Evolutionary conservation across 2,888 invertebrate genomes (phyloP), one percentile per base, ranked within the genome.

Genomic region (Drosophila niveifrons): DNA sequence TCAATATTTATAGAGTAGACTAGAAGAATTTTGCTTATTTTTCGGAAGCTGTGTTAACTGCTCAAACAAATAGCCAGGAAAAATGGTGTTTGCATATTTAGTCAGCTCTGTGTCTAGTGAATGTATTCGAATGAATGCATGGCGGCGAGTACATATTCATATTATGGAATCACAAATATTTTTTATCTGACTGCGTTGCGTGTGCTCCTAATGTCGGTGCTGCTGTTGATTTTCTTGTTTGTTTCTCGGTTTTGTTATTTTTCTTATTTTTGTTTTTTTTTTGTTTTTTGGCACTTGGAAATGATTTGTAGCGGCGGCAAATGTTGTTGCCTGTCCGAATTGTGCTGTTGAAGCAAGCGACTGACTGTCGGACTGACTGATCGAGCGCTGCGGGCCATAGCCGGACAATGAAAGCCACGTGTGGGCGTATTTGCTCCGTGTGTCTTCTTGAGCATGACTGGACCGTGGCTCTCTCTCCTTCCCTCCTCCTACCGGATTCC

Each of bases 301-400:
- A 89, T 85, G 89, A 85, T 89, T 85, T 85, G 84, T 89, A 79
- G 82, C 84, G 59, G 68, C 67, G 65, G 74, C 89, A 68, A 83
- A 78, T 78, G 70, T 64, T 64, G 80, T 71, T 77, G 70, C 53
- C 74, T 75, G 88, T 78, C 82, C 53, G 79, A 69, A 66, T 63
- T 44, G 62, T 44, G 62, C 62, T 75, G 65, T 58, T 39, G 55
- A 11, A 31, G 7, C 56, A 36, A 50, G 59, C 48, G 65, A 74
- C 77, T 15, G 67, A 59, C 17, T 2, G 65, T 39, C 46, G 10
- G 70, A 57, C 57, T 28, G 52, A 64, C 46, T 51, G 72, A 72
- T 76, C 50, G 62, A 72, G 34, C 59, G 53, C 59, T 50, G 66
- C 66, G 48, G 72, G 72, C 71, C 50, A 46, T 51, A 50, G 72